phyloP scores from a whole-genome alignment of 2,113 vertebrate genomes.

The Rana temporaria region DNA sequence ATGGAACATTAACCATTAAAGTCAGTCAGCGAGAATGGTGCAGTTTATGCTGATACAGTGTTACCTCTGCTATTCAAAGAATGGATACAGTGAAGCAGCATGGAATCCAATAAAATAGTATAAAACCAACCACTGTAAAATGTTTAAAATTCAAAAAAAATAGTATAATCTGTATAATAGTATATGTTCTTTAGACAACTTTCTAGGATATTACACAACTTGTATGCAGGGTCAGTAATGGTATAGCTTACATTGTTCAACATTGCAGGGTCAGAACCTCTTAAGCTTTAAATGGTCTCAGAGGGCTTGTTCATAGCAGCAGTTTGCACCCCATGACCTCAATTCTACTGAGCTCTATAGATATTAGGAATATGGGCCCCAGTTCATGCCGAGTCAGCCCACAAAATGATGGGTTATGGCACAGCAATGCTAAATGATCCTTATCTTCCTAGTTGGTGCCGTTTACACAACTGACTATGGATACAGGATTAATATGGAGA shows the following conservation, averaged over 20 bases:
- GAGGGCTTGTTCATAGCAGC: not conserved
- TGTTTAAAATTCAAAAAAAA: conserved; percentile 29
- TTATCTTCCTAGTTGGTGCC: not conserved
- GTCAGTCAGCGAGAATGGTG: conserved; percentile 47
- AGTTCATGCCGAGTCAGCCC: not conserved
- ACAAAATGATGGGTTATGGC: not conserved
- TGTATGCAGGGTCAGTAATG: not conserved
- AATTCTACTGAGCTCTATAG: not conserved
- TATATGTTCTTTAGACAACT: conserved; percentile 10
- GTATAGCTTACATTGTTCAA: not conserved
- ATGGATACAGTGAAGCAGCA: conserved; percentile 33
- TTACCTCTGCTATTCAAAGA: conserved; percentile 38
- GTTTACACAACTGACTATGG: not conserved
- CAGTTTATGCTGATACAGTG: conserved; percentile 53
- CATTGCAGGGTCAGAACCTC: not conserved
- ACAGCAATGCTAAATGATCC: not conserved
- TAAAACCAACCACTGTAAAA: conserved; percentile 39
- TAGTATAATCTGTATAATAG: conserved; percentile 23
- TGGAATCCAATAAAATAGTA: conserved; percentile 28
- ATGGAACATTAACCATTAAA: conserved; percentile 57
- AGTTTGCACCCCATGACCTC: not conserved
- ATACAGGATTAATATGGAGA: not conserved
- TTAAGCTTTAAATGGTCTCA: not conserved
- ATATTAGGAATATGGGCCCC: not conserved
- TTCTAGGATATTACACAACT: not conserved